Conservation (phyloP, 2,888 invertebrate genomes). For the Rugalucina vietnamica region DNA sequence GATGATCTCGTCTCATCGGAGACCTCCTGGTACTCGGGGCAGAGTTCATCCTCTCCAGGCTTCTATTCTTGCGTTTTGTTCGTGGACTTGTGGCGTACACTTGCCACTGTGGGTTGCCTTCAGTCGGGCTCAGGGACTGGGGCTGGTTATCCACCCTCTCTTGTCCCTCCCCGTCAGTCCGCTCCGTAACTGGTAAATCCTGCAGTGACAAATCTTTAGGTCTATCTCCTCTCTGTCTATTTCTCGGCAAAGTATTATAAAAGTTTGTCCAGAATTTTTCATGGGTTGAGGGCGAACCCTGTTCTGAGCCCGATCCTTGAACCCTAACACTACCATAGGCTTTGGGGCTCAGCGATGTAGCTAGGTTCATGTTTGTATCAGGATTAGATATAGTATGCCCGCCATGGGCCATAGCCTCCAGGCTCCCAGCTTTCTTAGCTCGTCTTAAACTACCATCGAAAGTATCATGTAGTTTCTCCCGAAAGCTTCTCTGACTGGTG, state of each 20-base stretch:
- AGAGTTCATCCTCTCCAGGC: constrained; percentile 60
- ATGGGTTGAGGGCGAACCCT: constrained; percentile 28
- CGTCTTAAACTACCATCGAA: constrained; percentile 60
- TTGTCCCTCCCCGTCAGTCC: constrained; percentile 25
- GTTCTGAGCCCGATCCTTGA: constrained; percentile 38
- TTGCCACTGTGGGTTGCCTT: constrained; percentile 51
- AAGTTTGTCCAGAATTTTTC: constrained; percentile 66
- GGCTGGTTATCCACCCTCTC: neutral
- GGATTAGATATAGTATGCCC: constrained; percentile 49
- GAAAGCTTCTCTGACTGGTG: constrained; percentile 58
- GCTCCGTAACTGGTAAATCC: constrained; percentile 61
- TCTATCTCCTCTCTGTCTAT: constrained; percentile 56
- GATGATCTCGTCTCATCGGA: constrained; percentile 35
- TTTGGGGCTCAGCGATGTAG: constrained; percentile 60
- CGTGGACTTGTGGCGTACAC: constrained; percentile 61
- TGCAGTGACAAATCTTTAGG: constrained; percentile 61
- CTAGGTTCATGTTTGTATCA: constrained; percentile 64
- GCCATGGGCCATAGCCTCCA: constrained; percentile 50
- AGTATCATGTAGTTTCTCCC: constrained; percentile 59
- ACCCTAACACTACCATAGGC: neutral
- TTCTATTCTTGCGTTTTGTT: constrained; percentile 58
- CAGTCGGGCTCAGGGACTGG: neutral
- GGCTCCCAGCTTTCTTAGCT: constrained; percentile 59
- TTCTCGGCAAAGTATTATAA: constrained; percentile 61
- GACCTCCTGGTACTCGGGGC: constrained; percentile 55